These are phyloP conservation scores for Saguinus midas DNA, from an alignment of 2,113 vertebrate genomes.

Conservation along the genomic window DNA sequence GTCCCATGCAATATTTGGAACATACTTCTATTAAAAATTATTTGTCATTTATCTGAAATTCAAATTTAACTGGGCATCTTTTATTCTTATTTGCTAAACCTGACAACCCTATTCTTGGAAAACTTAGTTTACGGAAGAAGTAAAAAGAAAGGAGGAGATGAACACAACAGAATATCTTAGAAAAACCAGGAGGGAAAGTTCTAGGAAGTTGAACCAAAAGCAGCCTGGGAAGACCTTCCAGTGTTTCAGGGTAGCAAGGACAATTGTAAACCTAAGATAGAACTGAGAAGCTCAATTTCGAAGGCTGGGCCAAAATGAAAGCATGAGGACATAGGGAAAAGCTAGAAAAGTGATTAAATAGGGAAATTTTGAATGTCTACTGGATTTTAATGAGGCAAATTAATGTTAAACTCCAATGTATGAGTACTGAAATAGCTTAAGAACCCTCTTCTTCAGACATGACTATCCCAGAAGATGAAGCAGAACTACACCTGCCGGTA, in stretches of 20 bases:
- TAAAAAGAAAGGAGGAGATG: slow-evolving; percentile 3
- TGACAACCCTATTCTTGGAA: background rate
- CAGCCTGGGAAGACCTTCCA: background rate
- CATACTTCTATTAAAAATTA: background rate
- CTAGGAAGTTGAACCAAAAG: background rate
- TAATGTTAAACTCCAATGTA: background rate
- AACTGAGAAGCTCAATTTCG: background rate
- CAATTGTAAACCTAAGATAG: background rate
- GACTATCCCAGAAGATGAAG: background rate
- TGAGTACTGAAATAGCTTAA: background rate
- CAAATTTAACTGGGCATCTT: background rate
- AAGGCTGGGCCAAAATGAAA: background rate
- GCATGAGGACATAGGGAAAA: background rate
- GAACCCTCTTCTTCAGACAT: background rate
- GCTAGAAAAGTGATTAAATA: background rate
- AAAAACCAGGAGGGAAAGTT: background rate
- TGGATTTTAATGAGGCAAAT: background rate
- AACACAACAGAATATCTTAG: background rate
- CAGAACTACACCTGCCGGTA: background rate
- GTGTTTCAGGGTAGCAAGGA: background rate
- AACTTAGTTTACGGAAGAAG: background rate
- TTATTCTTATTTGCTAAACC: slow-evolving; percentile 22
- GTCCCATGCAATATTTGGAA: background rate
- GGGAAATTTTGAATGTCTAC: background rate
- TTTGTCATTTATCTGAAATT: slow-evolving; percentile 14